Base-by-base conservation (phyloP, 2,797 vertebrate species). In the Sarcoramphus papa region DNA sequence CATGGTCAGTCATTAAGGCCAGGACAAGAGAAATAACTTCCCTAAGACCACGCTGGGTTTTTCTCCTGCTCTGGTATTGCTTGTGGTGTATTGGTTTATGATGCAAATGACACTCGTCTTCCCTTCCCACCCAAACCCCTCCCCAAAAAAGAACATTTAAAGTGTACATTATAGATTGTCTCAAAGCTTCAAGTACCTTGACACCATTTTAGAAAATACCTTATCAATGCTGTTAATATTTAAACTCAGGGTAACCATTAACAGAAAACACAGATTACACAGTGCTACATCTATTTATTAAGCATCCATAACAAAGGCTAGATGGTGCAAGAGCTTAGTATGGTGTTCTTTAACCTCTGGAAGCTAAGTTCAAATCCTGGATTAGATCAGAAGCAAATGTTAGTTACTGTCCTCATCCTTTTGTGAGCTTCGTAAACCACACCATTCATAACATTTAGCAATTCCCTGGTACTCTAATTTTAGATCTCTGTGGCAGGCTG, bases 361-460 rank as follows among this genome's bases (percentile, higher is more conserved):
- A 92, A 91, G 79, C 87, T 84, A 73, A 85, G 59, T 95, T 96
- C 92, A 96, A 95, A 90, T 91, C 62, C 78, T 79, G 73, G 73
- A 94, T 96, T 96, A 96, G 93, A 85, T 96, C 94, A 97, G 82
- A 96, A 88, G 82, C 78, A 95, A 97, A 96, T 92, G 85, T 94
- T 96, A 94, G 96, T 84, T 88, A 90, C 91, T 96, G 91, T 95
- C 72, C 79, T 96, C 94, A 96, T 90, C 89, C 92, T 96, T 97
- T 96, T 90, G 87, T 96, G 93, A 93, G 94, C 93, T 91, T 85
- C 16, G 9, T 97, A 96, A 97, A 88, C 93, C 91, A 95, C 74
- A 95, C 93, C 91, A 97, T 96, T 97, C 97, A 96, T 96, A 97
- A 97, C 89, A 96, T 95, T 96, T 95, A 97, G 94, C 93, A 94